Evolutionary conservation across 2,888 invertebrate species (phyloP).

Genomic region (Aporophyla nigra): DNA sequence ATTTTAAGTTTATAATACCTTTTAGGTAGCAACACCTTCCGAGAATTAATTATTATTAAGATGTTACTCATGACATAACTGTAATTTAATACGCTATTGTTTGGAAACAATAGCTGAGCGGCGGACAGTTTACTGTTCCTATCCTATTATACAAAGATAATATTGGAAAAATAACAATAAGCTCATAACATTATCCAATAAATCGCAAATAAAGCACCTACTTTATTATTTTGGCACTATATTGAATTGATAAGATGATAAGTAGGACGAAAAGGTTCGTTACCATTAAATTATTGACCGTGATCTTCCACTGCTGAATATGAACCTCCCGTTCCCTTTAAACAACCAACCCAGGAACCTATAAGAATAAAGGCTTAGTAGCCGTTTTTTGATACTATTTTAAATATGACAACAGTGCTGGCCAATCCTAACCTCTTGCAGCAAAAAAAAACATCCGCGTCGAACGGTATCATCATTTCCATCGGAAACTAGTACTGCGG

Average conservation of each 20-base stretch:
- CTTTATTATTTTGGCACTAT: no score
- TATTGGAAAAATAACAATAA: background rate
- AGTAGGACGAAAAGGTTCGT: background rate
- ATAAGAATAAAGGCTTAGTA: background rate
- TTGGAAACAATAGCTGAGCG: constrained; percentile 3
- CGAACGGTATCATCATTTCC: background rate
- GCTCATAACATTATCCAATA: no score
- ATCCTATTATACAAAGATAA: background rate
- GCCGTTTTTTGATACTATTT: background rate
- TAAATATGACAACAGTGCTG: background rate
- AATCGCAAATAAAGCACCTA: no score
- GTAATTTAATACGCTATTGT: background rate
- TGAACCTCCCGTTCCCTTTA: background rate
- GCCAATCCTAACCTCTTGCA: no score
- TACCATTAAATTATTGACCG: background rate
- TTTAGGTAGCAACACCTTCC: background rate
- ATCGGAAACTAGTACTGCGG: background rate
- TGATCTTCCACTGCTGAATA: background rate
- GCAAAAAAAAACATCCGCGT: background rate
- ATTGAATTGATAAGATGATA: no score
- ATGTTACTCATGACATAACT: background rate
- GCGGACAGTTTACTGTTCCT: background rate
- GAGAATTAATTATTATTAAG: background rate
- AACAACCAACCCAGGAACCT: background rate
- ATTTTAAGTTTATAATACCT: background rate